Conservation (phyloP, 1,140 invertebrate species). For the Saccostrea echinata region DNA sequence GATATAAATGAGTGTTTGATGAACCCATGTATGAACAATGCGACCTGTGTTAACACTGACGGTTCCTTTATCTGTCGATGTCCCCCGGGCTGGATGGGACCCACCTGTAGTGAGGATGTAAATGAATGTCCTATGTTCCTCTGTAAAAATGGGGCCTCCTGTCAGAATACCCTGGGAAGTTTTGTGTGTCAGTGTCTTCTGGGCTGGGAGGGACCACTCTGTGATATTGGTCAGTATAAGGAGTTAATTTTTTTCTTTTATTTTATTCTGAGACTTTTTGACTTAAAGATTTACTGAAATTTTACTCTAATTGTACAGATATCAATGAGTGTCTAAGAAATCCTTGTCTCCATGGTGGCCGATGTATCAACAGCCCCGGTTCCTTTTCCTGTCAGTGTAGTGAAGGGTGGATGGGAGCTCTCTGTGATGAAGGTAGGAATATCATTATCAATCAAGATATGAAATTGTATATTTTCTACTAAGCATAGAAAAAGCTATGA, state of each 20-base stretch:
- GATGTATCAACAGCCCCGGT: conserved; percentile 54
- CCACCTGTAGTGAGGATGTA: conserved; percentile 62
- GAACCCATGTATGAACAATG: conserved; percentile 61
- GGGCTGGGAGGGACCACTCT: conserved; percentile 58
- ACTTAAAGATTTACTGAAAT: background rate
- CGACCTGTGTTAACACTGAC: conserved; percentile 59
- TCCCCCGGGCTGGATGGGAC: conserved; percentile 59
- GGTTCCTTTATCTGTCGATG: conserved; percentile 65
- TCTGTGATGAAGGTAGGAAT: conserved; percentile 61
- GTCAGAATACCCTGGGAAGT: conserved; percentile 58
- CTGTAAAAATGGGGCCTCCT: conserved; percentile 63
- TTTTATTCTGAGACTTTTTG: background rate
- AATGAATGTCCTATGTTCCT: conserved; percentile 62
- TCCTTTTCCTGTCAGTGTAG: conserved; percentile 59
- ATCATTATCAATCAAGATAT: too few relatives aligned
- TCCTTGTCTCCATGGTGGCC: conserved; percentile 57
- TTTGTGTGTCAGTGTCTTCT: conserved; percentile 68
- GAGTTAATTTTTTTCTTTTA: too few relatives aligned
- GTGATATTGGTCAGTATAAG: conserved; percentile 57
- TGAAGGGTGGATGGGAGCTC: conserved; percentile 58
- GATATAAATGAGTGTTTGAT: conserved; percentile 64
- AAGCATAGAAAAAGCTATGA: too few relatives aligned
- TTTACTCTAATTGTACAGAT: conserved; percentile 47
- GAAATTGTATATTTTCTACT: too few relatives aligned
- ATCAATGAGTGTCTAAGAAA: conserved; percentile 57